Evolutionary conservation across 2,113 vertebrate genomes (phyloP).

Genomic region (Cairina moschata): DNA sequence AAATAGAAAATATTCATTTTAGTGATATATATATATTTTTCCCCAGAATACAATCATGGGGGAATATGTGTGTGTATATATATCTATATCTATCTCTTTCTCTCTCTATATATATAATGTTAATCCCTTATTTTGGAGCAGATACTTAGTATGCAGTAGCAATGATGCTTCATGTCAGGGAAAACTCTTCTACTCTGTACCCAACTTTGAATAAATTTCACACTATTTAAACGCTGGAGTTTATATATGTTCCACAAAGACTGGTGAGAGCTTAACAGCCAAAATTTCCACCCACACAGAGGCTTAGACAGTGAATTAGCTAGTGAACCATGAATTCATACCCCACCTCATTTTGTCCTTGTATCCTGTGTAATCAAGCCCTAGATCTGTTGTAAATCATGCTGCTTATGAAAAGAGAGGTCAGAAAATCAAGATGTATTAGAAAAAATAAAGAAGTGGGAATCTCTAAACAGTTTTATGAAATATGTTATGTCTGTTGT

Average conservation of each 20-base stretch:
- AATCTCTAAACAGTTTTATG: neutral
- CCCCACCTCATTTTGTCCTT: neutral
- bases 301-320: neutral
- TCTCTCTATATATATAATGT: no score
- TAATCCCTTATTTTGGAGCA: neutral
- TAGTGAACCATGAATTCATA: neutral
- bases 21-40: neutral
- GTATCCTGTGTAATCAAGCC: neutral
- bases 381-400: neutral
- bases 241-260: neutral
- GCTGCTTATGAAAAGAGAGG: neutral
- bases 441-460: neutral
- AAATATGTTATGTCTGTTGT: neutral
- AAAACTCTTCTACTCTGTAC: neutral
- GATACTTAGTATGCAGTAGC: neutral
- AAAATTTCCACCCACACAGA: neutral
- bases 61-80: no score
- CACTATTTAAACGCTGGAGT: neutral
- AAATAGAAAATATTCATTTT: neutral
- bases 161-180: neutral
- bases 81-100: no score
- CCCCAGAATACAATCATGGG: neutral
- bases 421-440: neutral
- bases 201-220: neutral
- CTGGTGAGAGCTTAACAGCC: neutral